These are phyloP conservation scores for Rhinichthys klamathensis DNA, from an alignment of 2,113 vertebrate species.

Conservation along the genomic window DNA sequence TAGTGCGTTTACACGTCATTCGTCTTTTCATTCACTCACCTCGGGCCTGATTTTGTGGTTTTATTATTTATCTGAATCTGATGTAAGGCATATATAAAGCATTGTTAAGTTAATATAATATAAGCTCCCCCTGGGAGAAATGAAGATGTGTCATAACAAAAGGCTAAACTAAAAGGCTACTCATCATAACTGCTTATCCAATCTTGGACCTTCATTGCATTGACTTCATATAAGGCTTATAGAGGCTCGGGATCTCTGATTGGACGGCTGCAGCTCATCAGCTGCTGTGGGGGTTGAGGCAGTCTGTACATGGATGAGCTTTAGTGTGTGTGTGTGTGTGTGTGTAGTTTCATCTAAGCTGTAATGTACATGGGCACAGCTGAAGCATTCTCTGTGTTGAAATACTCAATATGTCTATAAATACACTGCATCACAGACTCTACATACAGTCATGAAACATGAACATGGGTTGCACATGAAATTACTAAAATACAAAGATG, in stretches of 20 bases:
- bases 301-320: constrained; percentile 38
- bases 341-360: neutral
- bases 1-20: neutral
- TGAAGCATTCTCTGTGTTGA: neutral
- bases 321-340: constrained; percentile 20
- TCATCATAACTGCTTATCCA: constrained; percentile 36
- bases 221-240: constrained; percentile 60
- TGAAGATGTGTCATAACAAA: constrained; percentile 47
- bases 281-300: constrained; percentile 30
- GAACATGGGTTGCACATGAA: too few species aligned
- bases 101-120: neutral
- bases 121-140: constrained; percentile 16
- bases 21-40: neutral
- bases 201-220: constrained; percentile 32
- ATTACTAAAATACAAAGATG: constrained; percentile 18
- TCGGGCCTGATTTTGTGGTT: neutral
- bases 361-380: constrained; percentile 23
- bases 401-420: neutral
- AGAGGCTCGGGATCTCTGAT: constrained; percentile 38
- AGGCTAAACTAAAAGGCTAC: constrained; percentile 49
- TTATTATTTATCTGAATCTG: neutral
- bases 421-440: constrained; percentile 9
- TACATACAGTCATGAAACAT: neutral
- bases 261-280: constrained; percentile 51
- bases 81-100: neutral